Evolutionary conservation across 2,113 vertebrate species (phyloP).

Genomic region (Aspidoscelis tigris): DNA sequence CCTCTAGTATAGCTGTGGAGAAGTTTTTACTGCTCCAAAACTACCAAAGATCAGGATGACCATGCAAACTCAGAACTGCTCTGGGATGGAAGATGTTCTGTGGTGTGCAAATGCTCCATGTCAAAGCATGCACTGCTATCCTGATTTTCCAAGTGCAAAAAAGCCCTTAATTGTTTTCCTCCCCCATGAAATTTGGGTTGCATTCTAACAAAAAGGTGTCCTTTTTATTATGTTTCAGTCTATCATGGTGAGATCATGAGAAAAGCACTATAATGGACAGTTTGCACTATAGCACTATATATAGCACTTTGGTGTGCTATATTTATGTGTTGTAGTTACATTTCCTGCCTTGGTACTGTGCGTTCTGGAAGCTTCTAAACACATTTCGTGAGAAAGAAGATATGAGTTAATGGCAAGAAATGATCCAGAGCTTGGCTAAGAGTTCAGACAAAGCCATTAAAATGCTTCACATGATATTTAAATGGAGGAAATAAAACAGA

Average conservation of each 20-base stretch:
- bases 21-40: too few relatives aligned
- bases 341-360: neutral
- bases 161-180: neutral
- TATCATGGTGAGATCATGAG: neutral
- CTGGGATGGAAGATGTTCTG: too few relatives aligned
- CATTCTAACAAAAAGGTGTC: neutral
- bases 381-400: neutral
- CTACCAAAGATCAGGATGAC: too few relatives aligned
- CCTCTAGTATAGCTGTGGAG: too few relatives aligned
- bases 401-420: neutral
- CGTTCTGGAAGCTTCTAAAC: neutral
- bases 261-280: neutral
- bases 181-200: neutral
- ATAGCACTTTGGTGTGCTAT: neutral
- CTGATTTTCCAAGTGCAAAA: too few relatives aligned
- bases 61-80: too few relatives aligned
- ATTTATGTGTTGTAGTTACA: neutral
- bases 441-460: constrained; percentile 22
- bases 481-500: constrained; percentile 45
- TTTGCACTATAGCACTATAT: too few relatives aligned
- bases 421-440: constrained; percentile 6
- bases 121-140: too few relatives aligned
- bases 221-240: neutral
- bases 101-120: too few relatives aligned
- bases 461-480: constrained; percentile 23